Base-by-base conservation (phyloP, 2,797 vertebrate genomes). In the Hypotaenidia philippensis region DNA sequence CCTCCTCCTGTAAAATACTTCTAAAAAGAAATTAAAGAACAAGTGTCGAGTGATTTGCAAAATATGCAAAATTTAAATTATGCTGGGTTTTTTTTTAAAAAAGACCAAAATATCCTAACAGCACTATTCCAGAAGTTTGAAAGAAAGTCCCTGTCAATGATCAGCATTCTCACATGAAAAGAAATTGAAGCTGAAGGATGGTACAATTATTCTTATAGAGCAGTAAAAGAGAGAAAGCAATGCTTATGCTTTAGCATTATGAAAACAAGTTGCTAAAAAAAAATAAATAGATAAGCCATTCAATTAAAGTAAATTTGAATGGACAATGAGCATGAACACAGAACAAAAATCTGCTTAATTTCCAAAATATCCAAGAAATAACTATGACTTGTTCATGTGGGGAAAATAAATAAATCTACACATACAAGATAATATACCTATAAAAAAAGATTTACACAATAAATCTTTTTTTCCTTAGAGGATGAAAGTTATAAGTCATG, bases 71-170 rank as follows among this genome's bases (percentile, higher is more conserved):
- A 86, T 45, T 6, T 57, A 94, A 52, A 83, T 74, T 32, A 59
- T 72, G 3, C 21, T 71, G 16, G 8, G 17, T 19, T 9, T 11
- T 72, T 69, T 74, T 69, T 79, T 77, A 44, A 88, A 91, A 88
- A 91, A 83, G 20, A 8, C 17, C 12, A 31, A 69, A 89, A 56
- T 87, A n/a, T n/a, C 81, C 82, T 79, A 74, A 23, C 11, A 59
- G 14, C n/a, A 21, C 68, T 86, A 81, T 55, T 94, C 26, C 75
- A 75, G 69, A 88, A 65, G 59, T 87, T 75, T 84, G 56, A 91
- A 96, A 92, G 41, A 31, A 94, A 85, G 68, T 77, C 21, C 77
- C 71, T 80, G 40, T 72, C 65, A 87, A 63, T 92, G 68, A 85
- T 44, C 11, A 87, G 21, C 11, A 18, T 69, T 53, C 50, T 70